Evolutionary conservation across 2,888 invertebrate genomes (phyloP).

Genomic region (Diplazon laetatorius): DNA sequence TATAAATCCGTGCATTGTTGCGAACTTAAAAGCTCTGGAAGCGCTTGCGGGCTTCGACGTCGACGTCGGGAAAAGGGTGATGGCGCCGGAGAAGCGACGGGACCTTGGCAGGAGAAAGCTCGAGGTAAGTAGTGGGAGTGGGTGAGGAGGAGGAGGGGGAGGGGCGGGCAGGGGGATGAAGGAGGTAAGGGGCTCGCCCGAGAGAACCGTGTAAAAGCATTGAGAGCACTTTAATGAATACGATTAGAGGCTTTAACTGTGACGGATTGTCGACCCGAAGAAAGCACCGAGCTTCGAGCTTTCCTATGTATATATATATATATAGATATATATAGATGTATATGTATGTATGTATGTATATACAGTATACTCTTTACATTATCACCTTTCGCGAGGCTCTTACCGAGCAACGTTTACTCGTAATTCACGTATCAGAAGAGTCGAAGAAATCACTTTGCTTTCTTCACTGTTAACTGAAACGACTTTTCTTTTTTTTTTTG

Average conservation of each 20-base stretch:
- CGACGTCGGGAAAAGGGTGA: constrained; percentile 28
- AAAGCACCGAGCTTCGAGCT: constrained; percentile 68
- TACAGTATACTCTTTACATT: constrained; percentile 10
- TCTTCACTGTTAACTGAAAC: background rate
- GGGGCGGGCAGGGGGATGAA: constrained; percentile 32
- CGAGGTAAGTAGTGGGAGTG: constrained; percentile 20
- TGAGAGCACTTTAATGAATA: constrained; percentile 81
- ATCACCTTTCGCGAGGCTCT: constrained; percentile 16
- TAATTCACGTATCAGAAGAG: constrained; percentile 30
- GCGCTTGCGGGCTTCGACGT: constrained; percentile 40
- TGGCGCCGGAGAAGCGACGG: constrained; percentile 53
- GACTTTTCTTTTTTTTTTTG: no score
- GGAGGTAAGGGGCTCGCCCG: constrained; percentile 33
- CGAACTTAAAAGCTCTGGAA: constrained; percentile 80
- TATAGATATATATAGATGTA: constrained; percentile 3
- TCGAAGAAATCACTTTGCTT: background rate
- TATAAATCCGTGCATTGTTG: constrained; percentile 82
- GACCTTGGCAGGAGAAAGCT: constrained; percentile 11
- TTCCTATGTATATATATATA: constrained; percentile 25
- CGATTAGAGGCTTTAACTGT: constrained; percentile 81
- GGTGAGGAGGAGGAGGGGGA: constrained; percentile 27
- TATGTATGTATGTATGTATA: background rate
- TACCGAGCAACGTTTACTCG: constrained; percentile 2
- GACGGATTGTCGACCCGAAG: constrained; percentile 78
- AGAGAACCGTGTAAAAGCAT: constrained; percentile 79